These are phyloP conservation scores for Nymphalis io DNA, from an alignment of 1,140 invertebrate genomes.

Conservation along the genomic window DNA sequence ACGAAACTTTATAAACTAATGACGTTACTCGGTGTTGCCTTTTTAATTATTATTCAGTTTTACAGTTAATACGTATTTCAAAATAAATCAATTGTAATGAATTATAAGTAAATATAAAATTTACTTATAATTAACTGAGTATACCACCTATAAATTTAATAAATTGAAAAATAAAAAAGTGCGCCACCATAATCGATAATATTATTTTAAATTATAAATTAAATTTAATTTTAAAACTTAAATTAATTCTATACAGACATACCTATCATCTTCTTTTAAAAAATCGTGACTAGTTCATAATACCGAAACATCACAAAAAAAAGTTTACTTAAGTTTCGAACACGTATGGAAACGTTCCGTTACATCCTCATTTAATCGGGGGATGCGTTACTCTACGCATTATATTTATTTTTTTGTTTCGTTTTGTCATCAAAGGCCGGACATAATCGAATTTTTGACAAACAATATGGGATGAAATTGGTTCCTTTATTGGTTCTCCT, in stretches of 20 bases:
- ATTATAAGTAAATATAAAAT: too few relatives aligned
- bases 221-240: neutral
- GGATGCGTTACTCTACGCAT: conserved; percentile 23
- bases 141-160: too few relatives aligned
- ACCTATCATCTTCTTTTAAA: neutral
- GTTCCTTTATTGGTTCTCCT: conserved; percentile 68
- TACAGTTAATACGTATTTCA: neutral
- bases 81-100: too few relatives aligned
- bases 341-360: conserved; percentile 48
- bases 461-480: conserved; percentile 76
- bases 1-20: conserved; percentile 34
- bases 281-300: conserved; percentile 3
- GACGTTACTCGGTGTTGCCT: neutral
- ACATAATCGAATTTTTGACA: conserved; percentile 77
- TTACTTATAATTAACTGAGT: too few relatives aligned
- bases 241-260: neutral
- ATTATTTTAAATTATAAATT: neutral
- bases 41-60: conserved; percentile 34
- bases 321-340: conserved; percentile 46
- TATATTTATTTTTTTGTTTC: conserved; percentile 27
- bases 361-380: conserved; percentile 31
- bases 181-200: neutral
- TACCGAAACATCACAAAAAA: conserved; percentile 39
- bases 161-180: too few relatives aligned
- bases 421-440: conserved; percentile 63